Evolutionary conservation across 2,888 invertebrate species (phyloP).

Genomic region (Syrphus vitripennis): DNA sequence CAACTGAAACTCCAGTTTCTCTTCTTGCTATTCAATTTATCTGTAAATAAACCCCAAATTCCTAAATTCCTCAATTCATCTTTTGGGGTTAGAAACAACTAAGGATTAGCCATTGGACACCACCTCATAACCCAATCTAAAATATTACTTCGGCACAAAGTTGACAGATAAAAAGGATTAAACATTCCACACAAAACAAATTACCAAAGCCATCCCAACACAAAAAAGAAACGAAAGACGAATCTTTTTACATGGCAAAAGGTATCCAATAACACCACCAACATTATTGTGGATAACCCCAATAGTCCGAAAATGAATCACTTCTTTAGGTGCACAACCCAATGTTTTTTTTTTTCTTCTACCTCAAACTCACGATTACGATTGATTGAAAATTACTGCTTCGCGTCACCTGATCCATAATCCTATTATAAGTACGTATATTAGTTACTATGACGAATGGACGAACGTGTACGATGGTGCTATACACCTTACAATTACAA

Average conservation of each 20-base stretch:
- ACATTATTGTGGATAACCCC: conserved; percentile 22
- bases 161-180: conserved; percentile 50
- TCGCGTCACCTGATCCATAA: conserved; percentile 67
- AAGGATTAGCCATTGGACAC: not conserved
- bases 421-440: conserved; percentile 61
- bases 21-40: not conserved
- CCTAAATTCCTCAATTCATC: conserved; percentile 8
- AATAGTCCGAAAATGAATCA: not conserved
- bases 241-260: not conserved
- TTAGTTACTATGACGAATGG: conserved; percentile 2
- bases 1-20: not conserved
- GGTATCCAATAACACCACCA: conserved; percentile 61
- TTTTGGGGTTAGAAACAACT: not conserved
- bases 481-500: not conserved
- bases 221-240: not conserved
- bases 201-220: not conserved
- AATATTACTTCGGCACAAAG: conserved; percentile 4
- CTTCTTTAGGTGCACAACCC: conserved; percentile 1
- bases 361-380: conserved; percentile 35
- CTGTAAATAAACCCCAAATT: not conserved
- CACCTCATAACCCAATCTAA: conserved; percentile 9
- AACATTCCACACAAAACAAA: conserved; percentile 28
- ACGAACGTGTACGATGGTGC: not conserved
- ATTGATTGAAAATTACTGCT: conserved; percentile 68
- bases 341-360: not conserved